Evolutionary conservation across 2,888 invertebrate genomes (phyloP).

Genomic region (Tipula lateralis): DNA sequence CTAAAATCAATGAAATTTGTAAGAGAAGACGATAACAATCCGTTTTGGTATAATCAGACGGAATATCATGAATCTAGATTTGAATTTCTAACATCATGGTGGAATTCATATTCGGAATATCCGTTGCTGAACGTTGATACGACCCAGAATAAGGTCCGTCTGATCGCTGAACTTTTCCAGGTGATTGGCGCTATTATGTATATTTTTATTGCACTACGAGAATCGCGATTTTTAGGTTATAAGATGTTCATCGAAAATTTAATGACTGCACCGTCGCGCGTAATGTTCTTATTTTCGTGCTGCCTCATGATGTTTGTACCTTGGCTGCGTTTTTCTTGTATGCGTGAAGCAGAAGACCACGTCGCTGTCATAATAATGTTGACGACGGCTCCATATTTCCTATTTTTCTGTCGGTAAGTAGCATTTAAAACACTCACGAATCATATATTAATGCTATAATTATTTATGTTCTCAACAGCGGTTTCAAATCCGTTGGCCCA

Average conservation of each 20-base stretch:
- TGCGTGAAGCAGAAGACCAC: conserved; percentile 83
- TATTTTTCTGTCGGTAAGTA: conserved; percentile 88
- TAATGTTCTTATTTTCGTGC: conserved; percentile 93
- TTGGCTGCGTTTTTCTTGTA: conserved; percentile 76
- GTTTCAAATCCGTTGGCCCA: conserved; percentile 96
- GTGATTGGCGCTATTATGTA: conserved; percentile 80
- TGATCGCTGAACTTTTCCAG: conserved; percentile 72
- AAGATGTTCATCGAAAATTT: conserved; percentile 94
- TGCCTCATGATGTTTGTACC: conserved; percentile 81
- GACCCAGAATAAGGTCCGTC: conserved; percentile 51
- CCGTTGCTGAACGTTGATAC: conserved; percentile 47
- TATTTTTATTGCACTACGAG: conserved; percentile 75
- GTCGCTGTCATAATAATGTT: conserved; percentile 91
- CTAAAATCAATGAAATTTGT: not conserved
- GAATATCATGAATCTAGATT: conserved; percentile 43
- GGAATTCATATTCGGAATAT: conserved; percentile 46
- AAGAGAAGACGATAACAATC: conserved; percentile 35
- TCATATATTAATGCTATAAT: not conserved
- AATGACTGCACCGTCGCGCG: conserved; percentile 84
- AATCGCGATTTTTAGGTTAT: conserved; percentile 84
- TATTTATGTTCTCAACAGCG: conserved; percentile 61
- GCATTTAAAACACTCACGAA: not conserved
- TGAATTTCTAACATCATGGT: conserved; percentile 43
- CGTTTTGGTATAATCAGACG: conserved; percentile 47
- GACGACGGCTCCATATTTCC: conserved; percentile 91